A percentile compares a stretch with the other conserved stretches of the same genome.
These are phyloP conservation scores for Camponotus floridanus DNA, from an alignment of 1,140 invertebrate genomes.

Conservation along the genomic window DNA sequence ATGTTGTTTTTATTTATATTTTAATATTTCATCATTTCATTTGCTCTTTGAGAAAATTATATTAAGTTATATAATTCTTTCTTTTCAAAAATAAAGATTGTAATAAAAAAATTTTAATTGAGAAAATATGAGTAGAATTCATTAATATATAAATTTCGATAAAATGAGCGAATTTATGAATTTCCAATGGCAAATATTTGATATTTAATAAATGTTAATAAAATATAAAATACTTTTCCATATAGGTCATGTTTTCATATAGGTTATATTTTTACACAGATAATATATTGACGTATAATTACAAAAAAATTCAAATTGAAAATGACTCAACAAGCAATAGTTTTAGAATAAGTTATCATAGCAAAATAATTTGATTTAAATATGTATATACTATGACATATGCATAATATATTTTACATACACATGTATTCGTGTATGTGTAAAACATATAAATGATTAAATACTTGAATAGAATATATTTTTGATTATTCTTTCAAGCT, in stretches of 20 bases:
- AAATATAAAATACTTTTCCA: constrained; percentile 28
- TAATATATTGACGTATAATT: constrained; percentile 45
- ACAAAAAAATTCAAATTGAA: constrained; percentile 39
- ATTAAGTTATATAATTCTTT: not conserved
- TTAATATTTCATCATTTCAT: not conserved
- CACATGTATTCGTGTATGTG: no score
- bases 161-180: constrained; percentile 15
- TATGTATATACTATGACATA: not conserved
- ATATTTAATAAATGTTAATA: constrained; percentile 50
- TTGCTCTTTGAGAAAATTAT: not conserved
- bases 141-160: constrained; percentile 44
- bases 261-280: constrained; percentile 29
- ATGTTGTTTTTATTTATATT: not conserved
- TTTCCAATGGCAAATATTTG: constrained; percentile 41
- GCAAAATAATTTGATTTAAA: constrained; percentile 25
- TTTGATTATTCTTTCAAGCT: no score
- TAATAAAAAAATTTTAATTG: constrained; percentile 7
- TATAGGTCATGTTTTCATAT: not conserved
- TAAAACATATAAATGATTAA: no score
- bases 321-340: constrained; percentile 23
- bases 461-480: no score
- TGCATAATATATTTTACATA: no score
- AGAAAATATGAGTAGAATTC: constrained; percentile 3
- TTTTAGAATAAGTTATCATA: not conserved
- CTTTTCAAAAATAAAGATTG: not conserved